Percentiles rank a stretch among this genome's conserved stretches.
Evolutionary conservation across 2,797 vertebrate genomes (phyloP).

Genomic region (Clarias fuscus): DNA sequence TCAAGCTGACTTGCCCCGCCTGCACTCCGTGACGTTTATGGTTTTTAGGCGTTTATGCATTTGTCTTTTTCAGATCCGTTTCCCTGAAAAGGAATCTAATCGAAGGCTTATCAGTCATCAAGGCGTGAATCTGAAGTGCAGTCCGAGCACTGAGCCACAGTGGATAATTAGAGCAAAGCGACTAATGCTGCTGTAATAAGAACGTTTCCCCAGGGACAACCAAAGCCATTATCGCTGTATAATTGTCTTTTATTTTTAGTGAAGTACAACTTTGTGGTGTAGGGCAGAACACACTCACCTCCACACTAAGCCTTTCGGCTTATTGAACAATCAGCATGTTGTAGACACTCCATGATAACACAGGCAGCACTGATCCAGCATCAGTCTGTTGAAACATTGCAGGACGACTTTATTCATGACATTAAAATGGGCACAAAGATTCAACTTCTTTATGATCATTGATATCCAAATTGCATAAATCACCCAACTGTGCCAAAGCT

Average conservation of each 20-base stretch:
- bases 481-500: neutral
- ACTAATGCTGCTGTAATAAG: slow-evolving; percentile 72
- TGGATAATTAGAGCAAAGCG: slow-evolving; percentile 71
- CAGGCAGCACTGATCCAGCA: neutral
- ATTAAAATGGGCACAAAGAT: neutral
- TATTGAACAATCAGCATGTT: neutral
- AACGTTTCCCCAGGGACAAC: slow-evolving; percentile 70
- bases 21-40: neutral
- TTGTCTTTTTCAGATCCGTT: slow-evolving; percentile 1
- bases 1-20: neutral
- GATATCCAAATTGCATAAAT: neutral
- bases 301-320: neutral
- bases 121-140: slow-evolving; percentile 41
- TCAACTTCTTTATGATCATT: neutral
- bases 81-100: slow-evolving; percentile 1
- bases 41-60: neutral
- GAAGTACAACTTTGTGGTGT: slow-evolving; percentile 66
- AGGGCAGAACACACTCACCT: slow-evolving; percentile 49
- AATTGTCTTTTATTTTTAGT: slow-evolving; percentile 84
- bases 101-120: neutral
- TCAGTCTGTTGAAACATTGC: neutral
- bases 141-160: slow-evolving; percentile 54
- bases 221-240: slow-evolving; percentile 72
- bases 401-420: neutral
- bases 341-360: neutral